These are phyloP conservation scores for Kradibia gibbosae DNA, from an alignment of 1,140 invertebrate genomes.

Conservation along the genomic window DNA sequence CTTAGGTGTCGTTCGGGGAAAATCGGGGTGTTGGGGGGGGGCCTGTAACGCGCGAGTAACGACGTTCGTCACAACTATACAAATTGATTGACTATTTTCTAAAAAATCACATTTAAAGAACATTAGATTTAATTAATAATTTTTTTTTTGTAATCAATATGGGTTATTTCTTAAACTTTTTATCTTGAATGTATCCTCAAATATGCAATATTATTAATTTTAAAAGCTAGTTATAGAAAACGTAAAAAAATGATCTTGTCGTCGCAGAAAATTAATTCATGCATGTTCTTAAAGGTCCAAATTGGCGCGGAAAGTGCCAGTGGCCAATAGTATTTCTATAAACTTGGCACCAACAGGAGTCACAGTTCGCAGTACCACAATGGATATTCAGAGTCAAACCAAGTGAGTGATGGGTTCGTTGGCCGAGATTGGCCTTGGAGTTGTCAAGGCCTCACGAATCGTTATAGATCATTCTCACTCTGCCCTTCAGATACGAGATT, in stretches of 20 bases:
- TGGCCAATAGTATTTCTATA: conserved; percentile 54
- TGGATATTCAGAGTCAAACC: conserved; percentile 63
- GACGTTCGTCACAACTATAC: too few species aligned
- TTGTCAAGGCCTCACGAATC: conserved; percentile 63
- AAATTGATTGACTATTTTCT: too few species aligned
- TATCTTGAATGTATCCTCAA: too few species aligned
- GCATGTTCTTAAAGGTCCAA: conserved; percentile 62
- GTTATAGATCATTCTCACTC: conserved; percentile 64
- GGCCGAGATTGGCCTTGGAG: conserved; percentile 63
- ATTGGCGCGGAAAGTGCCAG: conserved; percentile 66
- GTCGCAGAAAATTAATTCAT: background rate
- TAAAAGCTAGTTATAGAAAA: too few species aligned
- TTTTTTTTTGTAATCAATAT: too few species aligned
- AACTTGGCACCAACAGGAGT: conserved; percentile 54
- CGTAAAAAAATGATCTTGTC: conserved; percentile 13
- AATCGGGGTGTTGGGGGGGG: too few species aligned
- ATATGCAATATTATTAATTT: too few species aligned
- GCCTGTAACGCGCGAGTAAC: too few species aligned
- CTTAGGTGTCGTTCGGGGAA: too few species aligned
- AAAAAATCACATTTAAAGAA: too few species aligned
- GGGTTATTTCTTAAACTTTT: too few species aligned
- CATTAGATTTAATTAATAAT: too few species aligned
- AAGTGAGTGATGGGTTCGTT: conserved; percentile 70
- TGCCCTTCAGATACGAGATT: conserved; percentile 63
- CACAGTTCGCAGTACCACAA: background rate